These are phyloP conservation scores for Panurus biarmicus DNA, from an alignment of 2,113 vertebrate species.

Conservation along the genomic window DNA sequence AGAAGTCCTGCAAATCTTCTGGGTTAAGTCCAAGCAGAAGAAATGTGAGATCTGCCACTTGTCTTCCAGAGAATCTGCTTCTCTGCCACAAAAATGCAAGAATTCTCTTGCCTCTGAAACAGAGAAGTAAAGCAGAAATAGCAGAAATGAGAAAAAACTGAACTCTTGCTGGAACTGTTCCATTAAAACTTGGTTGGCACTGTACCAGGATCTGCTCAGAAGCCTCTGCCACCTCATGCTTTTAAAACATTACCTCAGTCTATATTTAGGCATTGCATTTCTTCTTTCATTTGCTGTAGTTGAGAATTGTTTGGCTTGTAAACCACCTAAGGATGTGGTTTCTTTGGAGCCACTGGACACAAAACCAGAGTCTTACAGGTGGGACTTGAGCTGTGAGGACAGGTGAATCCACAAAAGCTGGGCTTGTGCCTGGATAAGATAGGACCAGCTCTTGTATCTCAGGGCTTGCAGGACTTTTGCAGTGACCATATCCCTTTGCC, in stretches of 20 bases:
- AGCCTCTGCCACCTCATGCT: neutral
- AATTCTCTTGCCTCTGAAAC: neutral
- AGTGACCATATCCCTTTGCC: neutral
- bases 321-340: neutral
- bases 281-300: neutral
- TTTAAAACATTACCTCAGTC: neutral
- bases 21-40: neutral
- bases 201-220: neutral
- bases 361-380: neutral
- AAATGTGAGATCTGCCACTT: neutral
- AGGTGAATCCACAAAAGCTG: neutral
- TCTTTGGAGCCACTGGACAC: neutral
- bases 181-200: neutral
- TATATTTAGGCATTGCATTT: neutral
- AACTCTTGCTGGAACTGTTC: neutral
- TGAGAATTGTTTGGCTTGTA: neutral
- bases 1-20: neutral
- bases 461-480: neutral
- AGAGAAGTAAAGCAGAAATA: neutral
- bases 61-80: neutral
- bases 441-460: neutral
- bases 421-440: fast-evolving
- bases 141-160: neutral
- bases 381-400: neutral
- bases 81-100: neutral